Evolutionary conservation across 1,140 invertebrate genomes (phyloP), one percentile per base, ranked within the genome.

Genomic region (Hydropsyche tenuis): DNA sequence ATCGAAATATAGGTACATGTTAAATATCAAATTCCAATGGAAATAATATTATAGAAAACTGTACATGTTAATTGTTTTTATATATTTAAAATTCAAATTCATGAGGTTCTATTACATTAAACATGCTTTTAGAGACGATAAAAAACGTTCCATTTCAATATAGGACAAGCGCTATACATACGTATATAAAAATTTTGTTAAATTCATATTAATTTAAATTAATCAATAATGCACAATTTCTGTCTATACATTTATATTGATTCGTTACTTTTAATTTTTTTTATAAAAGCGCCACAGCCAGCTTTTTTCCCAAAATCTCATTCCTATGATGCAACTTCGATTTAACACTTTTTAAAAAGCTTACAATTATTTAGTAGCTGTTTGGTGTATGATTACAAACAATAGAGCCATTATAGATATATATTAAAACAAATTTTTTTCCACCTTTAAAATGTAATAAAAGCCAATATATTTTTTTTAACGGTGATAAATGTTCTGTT

Each of bases 211-310:
- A 37, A 37, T 37, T 37, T 37, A 37, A 37, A 37, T 37, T 37
- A 37, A 37, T 37, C 30, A 37, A 37, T 37, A 51, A 51, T 20
- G 46, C 14, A 16, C 18, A 14, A n/a, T 51, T 51, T 20, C 14
- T 20, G 4, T 62, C 56, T 62, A 37, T 25, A 64, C 62, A 64
- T 64, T 22, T 5, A 37, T 11, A 30, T 37, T 64, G 62, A 23
- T 64, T 64, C 62, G 23, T 42, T 23, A 18, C 7, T 64, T 37
- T 37, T 42, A 16, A 37, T 64, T 42, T 64, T 37, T 64, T 37
- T 6, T 22, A 16, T 68, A 68, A 43, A 25, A 46, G 43, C 65
- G 65, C 43, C 65, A 68, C 65, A 68, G 65, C 65, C 65, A 48
- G 46, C 65, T 48, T 42, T 46, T 68, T 30, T 68, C 12, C 5